Conservation (phyloP, 2,113 vertebrate genomes). For the Semicossyphus pulcher region DNA sequence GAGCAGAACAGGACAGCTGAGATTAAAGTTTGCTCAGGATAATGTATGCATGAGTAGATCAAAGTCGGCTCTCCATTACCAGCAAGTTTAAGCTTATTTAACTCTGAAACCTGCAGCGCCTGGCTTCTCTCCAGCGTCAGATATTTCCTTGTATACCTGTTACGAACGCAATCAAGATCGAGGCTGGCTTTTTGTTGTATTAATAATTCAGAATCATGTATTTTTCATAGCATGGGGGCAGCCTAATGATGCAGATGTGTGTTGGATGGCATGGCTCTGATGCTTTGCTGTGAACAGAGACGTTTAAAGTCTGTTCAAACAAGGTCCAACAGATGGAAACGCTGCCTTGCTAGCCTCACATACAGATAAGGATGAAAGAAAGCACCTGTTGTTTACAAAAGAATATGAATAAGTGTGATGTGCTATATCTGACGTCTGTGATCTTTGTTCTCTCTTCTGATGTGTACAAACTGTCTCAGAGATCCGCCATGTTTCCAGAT, state of each 20-base stretch:
- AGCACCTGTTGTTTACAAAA: slow-evolving; percentile 41
- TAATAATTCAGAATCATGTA: slow-evolving; percentile 70
- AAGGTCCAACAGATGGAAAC: slow-evolving; percentile 23
- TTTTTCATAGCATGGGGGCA: slow-evolving; percentile 61
- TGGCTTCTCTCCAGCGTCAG: slow-evolving; percentile 18
- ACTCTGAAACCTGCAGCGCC: slow-evolving; percentile 42
- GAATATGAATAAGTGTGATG: slow-evolving; percentile 16
- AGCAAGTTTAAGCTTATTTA: slow-evolving; percentile 62
- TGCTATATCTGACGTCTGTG: slow-evolving; percentile 31
- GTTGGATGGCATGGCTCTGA: slow-evolving; percentile 17
- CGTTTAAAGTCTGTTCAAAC: slow-evolving; percentile 32
- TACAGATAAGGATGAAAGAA: slow-evolving; percentile 50
- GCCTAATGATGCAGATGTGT: slow-evolving; percentile 45
- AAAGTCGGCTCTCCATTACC: slow-evolving; percentile 52
- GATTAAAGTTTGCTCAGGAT: slow-evolving; percentile 62
- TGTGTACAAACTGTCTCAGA: slow-evolving; percentile 32
- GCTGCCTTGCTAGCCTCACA: neutral
- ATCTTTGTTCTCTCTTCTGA: slow-evolving; percentile 37
- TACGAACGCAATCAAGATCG: slow-evolving; percentile 47
- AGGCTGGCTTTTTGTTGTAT: slow-evolving; percentile 31
- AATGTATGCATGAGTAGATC: slow-evolving; percentile 71
- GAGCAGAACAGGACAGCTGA: slow-evolving; percentile 41
- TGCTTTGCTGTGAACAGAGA: slow-evolving; percentile 20
- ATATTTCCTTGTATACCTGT: slow-evolving; percentile 45
- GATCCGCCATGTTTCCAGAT: slow-evolving; percentile 8